Conservation (phyloP, 2,888 invertebrate genomes). For the Leptarthrus brevirostris region DNA sequence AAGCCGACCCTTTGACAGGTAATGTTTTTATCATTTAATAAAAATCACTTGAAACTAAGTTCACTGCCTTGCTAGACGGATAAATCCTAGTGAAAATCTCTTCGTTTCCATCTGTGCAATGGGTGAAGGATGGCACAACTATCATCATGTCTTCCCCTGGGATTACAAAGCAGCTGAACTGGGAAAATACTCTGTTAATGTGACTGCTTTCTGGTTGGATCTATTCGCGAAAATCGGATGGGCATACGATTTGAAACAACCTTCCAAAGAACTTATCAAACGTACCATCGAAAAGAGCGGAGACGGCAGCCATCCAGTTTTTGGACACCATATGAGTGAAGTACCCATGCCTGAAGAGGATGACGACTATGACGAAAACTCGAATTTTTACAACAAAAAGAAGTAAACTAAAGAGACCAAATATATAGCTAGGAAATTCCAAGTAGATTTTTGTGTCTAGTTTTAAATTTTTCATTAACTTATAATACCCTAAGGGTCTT, state of each 20-base stretch:
- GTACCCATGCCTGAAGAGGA: slow-evolving; percentile 53
- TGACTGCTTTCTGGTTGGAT: slow-evolving; percentile 78
- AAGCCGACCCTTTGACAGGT: slow-evolving; percentile 79
- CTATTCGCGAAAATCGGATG: slow-evolving; percentile 77
- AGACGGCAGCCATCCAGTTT: slow-evolving; percentile 63
- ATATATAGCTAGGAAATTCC: background rate
- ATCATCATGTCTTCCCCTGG: slow-evolving; percentile 93
- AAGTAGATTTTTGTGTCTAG: background rate
- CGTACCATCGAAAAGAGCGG: slow-evolving; percentile 71
- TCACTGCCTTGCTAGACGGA: slow-evolving; percentile 69
- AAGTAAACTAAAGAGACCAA: background rate
- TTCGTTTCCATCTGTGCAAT: slow-evolving; percentile 78
- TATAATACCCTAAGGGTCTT: background rate
- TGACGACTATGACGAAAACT: slow-evolving; percentile 40
- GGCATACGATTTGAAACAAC: slow-evolving; percentile 81
- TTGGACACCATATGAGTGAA: slow-evolving; percentile 53
- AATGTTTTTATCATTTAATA: slow-evolving; percentile 56
- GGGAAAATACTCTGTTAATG: slow-evolving; percentile 75
- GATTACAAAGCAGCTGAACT: slow-evolving; percentile 92
- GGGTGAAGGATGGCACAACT: slow-evolving; percentile 95
- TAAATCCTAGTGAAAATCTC: slow-evolving; percentile 83
- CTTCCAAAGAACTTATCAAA: slow-evolving; percentile 71
- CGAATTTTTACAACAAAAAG: slow-evolving; percentile 19
- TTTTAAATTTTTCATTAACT: background rate
- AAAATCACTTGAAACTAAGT: background rate